Base-by-base conservation (phyloP, 2,113 vertebrate genomes). In the Todiramphus chloris region DNA sequence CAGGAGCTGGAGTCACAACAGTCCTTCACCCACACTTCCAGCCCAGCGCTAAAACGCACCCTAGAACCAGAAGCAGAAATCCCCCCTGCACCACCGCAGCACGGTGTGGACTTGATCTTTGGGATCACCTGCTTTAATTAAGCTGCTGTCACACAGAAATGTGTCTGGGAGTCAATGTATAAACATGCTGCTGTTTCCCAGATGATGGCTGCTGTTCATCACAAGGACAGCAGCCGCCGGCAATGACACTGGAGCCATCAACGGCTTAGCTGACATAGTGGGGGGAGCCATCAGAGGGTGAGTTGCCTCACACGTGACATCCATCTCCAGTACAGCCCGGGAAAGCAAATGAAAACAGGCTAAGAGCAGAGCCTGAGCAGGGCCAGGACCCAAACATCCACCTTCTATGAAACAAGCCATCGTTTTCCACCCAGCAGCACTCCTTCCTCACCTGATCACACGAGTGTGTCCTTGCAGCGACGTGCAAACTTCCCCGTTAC, bases 391-490 rank as follows among this genome's bases (percentile, higher is more conserved):
- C 2, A 62, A 73, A 73, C 33, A 66, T 21, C 69, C 48, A 74
- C 25, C 44, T 86, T 48, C 37, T 35, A 6, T 13, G 59, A 89
- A 90, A 60, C 8, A 59, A 16, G 9, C 14, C 62, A 75, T 11
- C 0, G 1, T 44, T 85, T 69, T 58, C 78, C 43, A 76, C 23
- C 30, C 43, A 62, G 76, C 63, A 39, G 2, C 1, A 1, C 31
- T 44, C 18, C 13, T 4, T 94, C 64, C 68, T 86, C 64, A 80
- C 99, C 99, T 99, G 98, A 99, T 99, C 37, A 99, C 99, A 5
- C 99, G 98, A 2, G 99, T 99, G 97, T 99, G 99, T 50, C 99
- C 99, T 90, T 99, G 99, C 82, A 99, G 96, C 8, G 99, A 99
- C 3, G 99, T 98, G 96, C 99, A 98, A 30, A 99, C 98, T 69